Evolutionary conservation across 2,888 invertebrate genomes (phyloP), one percentile per base, ranked within the genome.

Genomic region (Hoplodrina ambigua): DNA sequence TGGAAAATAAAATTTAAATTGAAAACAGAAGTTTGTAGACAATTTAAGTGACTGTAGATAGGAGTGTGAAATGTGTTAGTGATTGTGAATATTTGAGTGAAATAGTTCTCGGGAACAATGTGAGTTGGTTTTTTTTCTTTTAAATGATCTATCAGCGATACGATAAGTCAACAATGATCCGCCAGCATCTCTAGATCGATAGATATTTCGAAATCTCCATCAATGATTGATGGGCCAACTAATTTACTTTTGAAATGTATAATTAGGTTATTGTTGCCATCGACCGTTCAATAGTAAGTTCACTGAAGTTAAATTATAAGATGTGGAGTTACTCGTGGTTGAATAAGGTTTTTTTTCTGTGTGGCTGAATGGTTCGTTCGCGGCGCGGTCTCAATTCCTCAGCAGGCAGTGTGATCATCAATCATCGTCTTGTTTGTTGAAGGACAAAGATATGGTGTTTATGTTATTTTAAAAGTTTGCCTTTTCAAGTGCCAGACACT

Each of bases 221-320:
- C 52, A 19, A 76, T 93, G 94, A 93, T 94, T 93, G 90, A 94
- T 93, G 90, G 87, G 84, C 75, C 73, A 72, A 71, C 88, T 90
- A 87, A 92, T 92, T 90, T 91, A 89, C 88, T 90, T 88, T 88
- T 86, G 87, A 86, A 86, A 80, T 87, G 81, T 89, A 87, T 93
- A 94, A 94, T 94, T 93, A 92, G 85, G 75, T 90, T 91, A 94
- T 95, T 95, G 95, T 95, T 92, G 80, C 82, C 81, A 78, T 75
- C 87, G 88, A 82, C 74, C 80, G 85, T 86, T 85, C 87, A 86
- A 90, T 91, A 85, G 83, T 78, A 83, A 86, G 85, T 88, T 91
- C 88, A 89, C 87, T 82, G 72, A 82, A 84, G 85, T 87, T 86
- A 85, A 89, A 89, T 89, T 88, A 85, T 85, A 75, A 74, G 83